A percentile compares a stretch with the other conserved stretches of the same genome.
phyloP scores from a whole-genome alignment of 2,113 vertebrate genomes.

The Pipra filicauda region DNA sequence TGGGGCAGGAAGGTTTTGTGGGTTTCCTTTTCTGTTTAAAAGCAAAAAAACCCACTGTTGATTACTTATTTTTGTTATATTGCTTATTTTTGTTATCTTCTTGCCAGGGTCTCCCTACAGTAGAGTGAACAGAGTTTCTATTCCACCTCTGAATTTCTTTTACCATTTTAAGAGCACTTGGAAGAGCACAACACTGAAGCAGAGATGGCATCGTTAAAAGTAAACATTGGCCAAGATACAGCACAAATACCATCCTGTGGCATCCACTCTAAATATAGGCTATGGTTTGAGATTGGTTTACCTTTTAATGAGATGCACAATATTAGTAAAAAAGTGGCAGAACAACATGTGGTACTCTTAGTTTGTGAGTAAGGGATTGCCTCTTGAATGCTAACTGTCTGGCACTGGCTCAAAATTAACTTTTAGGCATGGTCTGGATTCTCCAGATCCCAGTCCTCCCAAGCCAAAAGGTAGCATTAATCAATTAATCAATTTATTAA shows the following conservation, averaged over 20 bases:
- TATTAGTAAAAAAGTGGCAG: not conserved
- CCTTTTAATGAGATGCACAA: constrained; percentile 9
- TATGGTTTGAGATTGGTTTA: constrained; percentile 21
- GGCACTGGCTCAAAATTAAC: not conserved
- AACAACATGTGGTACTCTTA: not conserved
- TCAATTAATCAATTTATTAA: not conserved
- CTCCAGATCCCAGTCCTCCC: not conserved
- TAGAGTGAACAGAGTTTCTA: not conserved
- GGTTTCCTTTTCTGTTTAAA: not conserved
- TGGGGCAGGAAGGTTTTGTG: not conserved
- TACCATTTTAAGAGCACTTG: not conserved
- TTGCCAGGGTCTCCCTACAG: not conserved
- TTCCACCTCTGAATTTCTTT: not conserved
- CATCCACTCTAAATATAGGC: constrained; percentile 14
- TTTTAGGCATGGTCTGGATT: not conserved
- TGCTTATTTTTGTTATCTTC: not conserved
- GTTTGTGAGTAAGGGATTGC: not conserved
- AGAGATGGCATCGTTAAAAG: not conserved
- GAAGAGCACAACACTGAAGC: not conserved
- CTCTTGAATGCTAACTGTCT: not conserved
- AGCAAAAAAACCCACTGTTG: not conserved
- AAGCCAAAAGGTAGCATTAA: not conserved
- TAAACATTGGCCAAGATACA: constrained; percentile 22
- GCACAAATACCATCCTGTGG: constrained; percentile 15
- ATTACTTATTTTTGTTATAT: not conserved